Evolutionary conservation across 2,113 vertebrate species (phyloP), one percentile per base, ranked within the genome.

Genomic region (Tetrax tetrax): DNA sequence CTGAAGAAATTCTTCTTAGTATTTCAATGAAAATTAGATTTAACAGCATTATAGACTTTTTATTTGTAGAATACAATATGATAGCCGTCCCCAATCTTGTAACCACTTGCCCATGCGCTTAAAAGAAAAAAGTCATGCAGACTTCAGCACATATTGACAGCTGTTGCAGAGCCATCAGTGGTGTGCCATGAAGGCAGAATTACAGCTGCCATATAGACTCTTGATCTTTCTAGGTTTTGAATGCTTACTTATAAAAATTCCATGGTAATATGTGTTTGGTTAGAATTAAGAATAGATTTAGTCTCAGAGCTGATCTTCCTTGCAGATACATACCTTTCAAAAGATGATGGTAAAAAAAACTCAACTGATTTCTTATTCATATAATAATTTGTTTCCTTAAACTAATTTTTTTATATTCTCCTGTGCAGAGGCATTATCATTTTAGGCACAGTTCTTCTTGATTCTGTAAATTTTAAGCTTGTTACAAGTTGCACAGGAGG

Each of bases 11-110:
- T 91, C 17, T 53, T 66, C 59, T 81, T 66, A 59, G 7, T 91
- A 53, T 89, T 87, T 72, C 25, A 69, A 4, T 77, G 5, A 56
- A 56, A 72, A 82, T 18, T 24, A 21, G 12, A 29, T 82, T 41
- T 69, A 81, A 69, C 50, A 72, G 13, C 47, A 33, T 51, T 84
- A 9, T 24, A 54, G 14, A 23, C 12, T 31, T 56, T 54, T 31
- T 61, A 9, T 66, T 66, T 56, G 45, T 69, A 45, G 43, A 64
- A 59, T 47, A 50, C 4, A n/a, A 25, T 56, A 13, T 38, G 53
- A 69, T 27, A 57, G 31, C 1, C 0, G 33, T 17, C 29, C 10
- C 16, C 18, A 56, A 0, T 79, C 51, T 64, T 74, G 28, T 45
- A 74, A 60, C 45, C 4, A 7, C 19, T 74, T 84, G 50, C 10